Evolutionary conservation across 2,797 vertebrate genomes (phyloP).

Genomic region (Mormyrus proboscirostris): DNA sequence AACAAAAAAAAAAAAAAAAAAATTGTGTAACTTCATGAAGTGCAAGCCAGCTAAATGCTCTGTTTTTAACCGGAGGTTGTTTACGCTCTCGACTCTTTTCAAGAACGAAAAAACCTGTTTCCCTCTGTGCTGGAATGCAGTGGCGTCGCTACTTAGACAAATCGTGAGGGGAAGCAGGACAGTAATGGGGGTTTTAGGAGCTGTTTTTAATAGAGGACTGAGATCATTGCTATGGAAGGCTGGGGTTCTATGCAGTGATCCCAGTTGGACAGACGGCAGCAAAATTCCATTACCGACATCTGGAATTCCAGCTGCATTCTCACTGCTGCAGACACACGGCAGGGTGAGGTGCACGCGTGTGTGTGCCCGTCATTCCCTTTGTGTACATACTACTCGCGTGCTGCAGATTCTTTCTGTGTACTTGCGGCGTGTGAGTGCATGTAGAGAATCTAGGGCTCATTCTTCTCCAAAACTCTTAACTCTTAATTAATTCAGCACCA

Average conservation of each 20-base stretch:
- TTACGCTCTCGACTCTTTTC: not conserved
- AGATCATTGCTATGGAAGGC: conserved; percentile 35
- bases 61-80: not conserved
- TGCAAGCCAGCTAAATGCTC: not conserved
- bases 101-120: not conserved
- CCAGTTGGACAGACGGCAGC: conserved; percentile 40
- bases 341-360: conserved; percentile 16
- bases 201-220: conserved; percentile 36
- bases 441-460: not conserved
- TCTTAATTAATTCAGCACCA: not conserved
- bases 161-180: not conserved
- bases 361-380: conserved; percentile 11
- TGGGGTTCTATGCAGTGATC: not conserved
- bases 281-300: conserved; percentile 43
- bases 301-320: conserved; percentile 41
- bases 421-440: not conserved
- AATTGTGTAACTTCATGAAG: not conserved
- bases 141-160: not conserved
- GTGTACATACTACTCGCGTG: conserved; percentile 3
- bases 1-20: not conserved
- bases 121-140: not conserved
- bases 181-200: not conserved
- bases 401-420: not conserved
- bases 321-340: conserved; percentile 12
- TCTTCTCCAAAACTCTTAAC: conserved; percentile 22